Evolutionary conservation across 1,140 invertebrate species (phyloP), one percentile per base, ranked within the genome.

Genomic region (Venturia canescens): DNA sequence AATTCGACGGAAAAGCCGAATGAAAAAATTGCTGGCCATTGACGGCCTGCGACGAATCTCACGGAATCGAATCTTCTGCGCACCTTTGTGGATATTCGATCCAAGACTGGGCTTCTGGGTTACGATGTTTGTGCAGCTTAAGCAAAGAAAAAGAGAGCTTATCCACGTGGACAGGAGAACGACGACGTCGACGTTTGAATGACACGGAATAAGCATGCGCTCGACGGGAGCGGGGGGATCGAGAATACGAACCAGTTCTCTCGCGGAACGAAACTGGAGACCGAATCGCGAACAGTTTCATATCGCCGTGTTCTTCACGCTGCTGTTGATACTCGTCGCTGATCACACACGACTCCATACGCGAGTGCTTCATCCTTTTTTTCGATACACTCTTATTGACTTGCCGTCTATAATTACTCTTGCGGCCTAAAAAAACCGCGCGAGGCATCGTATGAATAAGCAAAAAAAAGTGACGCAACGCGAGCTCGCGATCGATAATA

Each of bases 91-190:
- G 71, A 74, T 74, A 74, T 74, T 48, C 71, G 48, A 74, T 57
- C 80, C 38, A 63, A 29, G 44, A 75, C 69, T 79, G 57, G 67
- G 78, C 60, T 80, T 82, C 80, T 84, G 78, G 83, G 80, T 84
- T 82, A 84, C 81, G 69, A 80, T 74, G 78, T 74, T 74, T 74
- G 44, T 74, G 29, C 21, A 60, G 63, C 50, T 72, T 69, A 13
- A 34, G 23, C 18, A 23, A 60, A 66, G 15, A 80, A 57, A 78
- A 38, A 80, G 26, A 77, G 66, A 38, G 29, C 38, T 29, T 23
- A 38, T 31, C 1, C 11, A 71, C 69, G 34, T 74, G 23, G 21
- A 48, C 21, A 57, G 21, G 44, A 26, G 71, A 50, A 57, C 34
- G 34, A 38, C 34, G 38, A 26, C 70, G 70, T 53, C 23, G 23